Percentiles rank a stretch among this genome's conserved stretches.
phyloP scores from a whole-genome alignment of 2,797 vertebrate genomes.

The Tapera naevia region DNA sequence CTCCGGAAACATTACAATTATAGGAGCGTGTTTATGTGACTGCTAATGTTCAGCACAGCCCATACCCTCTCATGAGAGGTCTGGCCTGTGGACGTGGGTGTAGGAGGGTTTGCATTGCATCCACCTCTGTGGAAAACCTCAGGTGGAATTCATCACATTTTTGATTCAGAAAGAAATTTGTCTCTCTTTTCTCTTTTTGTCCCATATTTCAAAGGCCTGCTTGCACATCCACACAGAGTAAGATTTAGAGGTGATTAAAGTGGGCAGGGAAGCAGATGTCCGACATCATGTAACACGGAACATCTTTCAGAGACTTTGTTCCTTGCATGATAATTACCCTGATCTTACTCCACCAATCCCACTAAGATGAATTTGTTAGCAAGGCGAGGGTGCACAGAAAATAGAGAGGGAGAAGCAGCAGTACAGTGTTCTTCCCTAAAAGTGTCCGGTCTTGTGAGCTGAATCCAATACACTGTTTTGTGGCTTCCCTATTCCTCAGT shows the following conservation, averaged over 20 bases:
- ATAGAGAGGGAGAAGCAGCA: not conserved
- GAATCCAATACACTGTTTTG: not conserved
- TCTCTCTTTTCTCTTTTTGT: not conserved
- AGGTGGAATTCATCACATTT: not conserved
- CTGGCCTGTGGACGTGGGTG: not conserved
- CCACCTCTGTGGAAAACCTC: not conserved
- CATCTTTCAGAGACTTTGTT: not conserved
- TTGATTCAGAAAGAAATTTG: not conserved
- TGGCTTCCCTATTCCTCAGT: not conserved
- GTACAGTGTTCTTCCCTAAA: not conserved
- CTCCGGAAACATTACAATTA: not conserved
- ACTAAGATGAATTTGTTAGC: not conserved
- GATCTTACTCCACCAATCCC: not conserved
- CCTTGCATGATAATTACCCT: not conserved
- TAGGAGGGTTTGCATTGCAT: not conserved
- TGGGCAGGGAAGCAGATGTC: not conserved
- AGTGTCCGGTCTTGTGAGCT: not conserved
- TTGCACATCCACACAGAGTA: not conserved
- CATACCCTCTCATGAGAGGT: not conserved
- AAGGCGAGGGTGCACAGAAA: not conserved
- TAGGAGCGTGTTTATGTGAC: not conserved
- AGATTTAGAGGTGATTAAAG: not conserved
- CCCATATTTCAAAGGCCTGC: not conserved
- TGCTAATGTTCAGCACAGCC: not conserved
- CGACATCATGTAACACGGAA: not conserved